These are phyloP conservation scores for Albula goreensis DNA, from an alignment of 2,113 vertebrate genomes.

Conservation along the genomic window DNA sequence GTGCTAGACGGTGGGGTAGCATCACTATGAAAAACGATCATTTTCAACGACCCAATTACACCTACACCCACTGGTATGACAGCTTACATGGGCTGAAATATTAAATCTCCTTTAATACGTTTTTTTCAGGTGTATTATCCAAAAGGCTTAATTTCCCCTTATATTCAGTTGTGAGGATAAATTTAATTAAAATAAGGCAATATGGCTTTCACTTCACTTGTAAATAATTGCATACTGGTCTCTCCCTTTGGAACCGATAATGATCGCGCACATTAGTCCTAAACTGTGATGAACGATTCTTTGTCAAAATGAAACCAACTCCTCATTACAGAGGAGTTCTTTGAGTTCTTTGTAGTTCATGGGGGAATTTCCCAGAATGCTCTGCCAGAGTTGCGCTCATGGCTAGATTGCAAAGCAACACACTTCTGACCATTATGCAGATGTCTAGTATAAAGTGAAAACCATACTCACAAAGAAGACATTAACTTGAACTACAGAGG, in stretches of 20 bases:
- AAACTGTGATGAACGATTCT: neutral
- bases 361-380: neutral
- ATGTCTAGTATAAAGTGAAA: neutral
- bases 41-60: neutral
- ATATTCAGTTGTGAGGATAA: neutral
- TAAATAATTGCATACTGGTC: neutral
- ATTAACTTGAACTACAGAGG: neutral
- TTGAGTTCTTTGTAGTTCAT: neutral
- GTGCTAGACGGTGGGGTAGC: neutral
- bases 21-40: neutral
- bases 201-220: neutral
- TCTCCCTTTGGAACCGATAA: slow-evolving; percentile 5
- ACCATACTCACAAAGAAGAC: neutral
- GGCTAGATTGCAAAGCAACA: neutral
- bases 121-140: neutral
- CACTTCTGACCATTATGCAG: neutral
- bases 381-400: neutral
- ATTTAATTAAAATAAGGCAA: neutral
- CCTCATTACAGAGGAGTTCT: neutral
- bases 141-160: neutral
- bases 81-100: slow-evolving; percentile 1
- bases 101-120: neutral
- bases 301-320: neutral
- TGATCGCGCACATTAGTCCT: slow-evolving; percentile 9
- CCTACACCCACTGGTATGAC: neutral